Conservation (phyloP, 2,797 vertebrate genomes). For the Philypnodon macrostomus region DNA sequence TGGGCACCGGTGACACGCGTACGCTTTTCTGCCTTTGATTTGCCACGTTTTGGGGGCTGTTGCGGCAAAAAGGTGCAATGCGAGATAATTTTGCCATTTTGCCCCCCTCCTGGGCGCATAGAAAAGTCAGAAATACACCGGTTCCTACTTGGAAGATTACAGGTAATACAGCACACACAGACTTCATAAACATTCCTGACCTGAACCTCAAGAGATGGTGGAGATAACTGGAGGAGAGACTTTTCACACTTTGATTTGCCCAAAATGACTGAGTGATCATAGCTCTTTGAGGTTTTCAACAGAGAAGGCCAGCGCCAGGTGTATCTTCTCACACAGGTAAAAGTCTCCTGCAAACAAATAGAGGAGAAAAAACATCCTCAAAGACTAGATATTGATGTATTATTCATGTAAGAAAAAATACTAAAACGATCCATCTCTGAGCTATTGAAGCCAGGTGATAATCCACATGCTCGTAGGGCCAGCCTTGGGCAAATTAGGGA, state of each 20-base stretch:
- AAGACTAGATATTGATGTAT: constrained; percentile 71
- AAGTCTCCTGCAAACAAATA: constrained; percentile 66
- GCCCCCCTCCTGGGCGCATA: constrained; percentile 75
- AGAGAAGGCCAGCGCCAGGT: constrained; percentile 62
- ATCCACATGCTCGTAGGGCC: constrained; percentile 68
- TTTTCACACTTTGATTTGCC: constrained; percentile 84
- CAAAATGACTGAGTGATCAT: constrained; percentile 78
- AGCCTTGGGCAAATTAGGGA: constrained; percentile 69
- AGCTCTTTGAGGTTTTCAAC: constrained; percentile 74
- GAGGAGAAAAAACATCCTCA: constrained; percentile 52
- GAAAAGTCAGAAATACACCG: constrained; percentile 73
- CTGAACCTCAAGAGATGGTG: constrained; percentile 67
- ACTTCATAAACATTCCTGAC: constrained; percentile 80
- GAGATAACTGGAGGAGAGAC: constrained; percentile 81
- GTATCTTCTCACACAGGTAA: constrained; percentile 52
- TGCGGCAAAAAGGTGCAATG: constrained; percentile 81
- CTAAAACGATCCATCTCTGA: constrained; percentile 69
- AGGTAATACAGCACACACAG: constrained; percentile 78
- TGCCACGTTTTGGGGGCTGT: constrained; percentile 73
- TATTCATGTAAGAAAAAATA: constrained; percentile 67
- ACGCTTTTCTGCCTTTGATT: constrained; percentile 77
- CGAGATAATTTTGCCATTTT: constrained; percentile 79
- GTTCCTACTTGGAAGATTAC: constrained; percentile 76
- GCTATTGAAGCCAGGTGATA: constrained; percentile 75
- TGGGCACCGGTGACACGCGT: constrained; percentile 79